Base-by-base conservation (phyloP, 1,140 invertebrate genomes). In the Babylonia areolata region DNA sequence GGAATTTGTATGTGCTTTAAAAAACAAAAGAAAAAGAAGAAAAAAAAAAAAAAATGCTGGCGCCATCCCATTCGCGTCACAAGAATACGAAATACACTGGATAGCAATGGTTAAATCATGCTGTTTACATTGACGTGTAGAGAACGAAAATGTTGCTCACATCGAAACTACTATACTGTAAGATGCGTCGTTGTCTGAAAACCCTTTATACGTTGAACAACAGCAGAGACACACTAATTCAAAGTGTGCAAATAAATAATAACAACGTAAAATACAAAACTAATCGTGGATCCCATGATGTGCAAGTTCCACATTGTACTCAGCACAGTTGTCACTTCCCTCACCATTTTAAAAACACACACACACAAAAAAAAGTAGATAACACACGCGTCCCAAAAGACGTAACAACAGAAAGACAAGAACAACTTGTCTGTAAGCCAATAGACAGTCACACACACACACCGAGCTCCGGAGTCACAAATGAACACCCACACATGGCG, bases 151-250 rank as follows among this genome's bases (percentile, higher is more conserved):
- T 35, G 71, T 73, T 37, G 33, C 75, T 77, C 75, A 77, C 75
- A 77, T 77, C 75, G 17, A 42, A 39, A 77, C 37, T 77, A 77
- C 58, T 64, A 64, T 23, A 28, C 6, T 37, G 31, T 77, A 77
- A 23, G 75, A 77, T 77, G 75, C 37, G 75, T 77, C 75, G 75
- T 77, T 77, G 75, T 77, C 33, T 77, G 35, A 23, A 77, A 77
- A 77, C 35, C 75, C 75, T 77, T 73, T 73, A 17, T 3, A 73
- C 71, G 9, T 6, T 9, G 6, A 69, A 12, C 23, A 69, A 12
- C 31, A 73, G 28, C 33, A 37, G 20, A 35, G 3, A 73, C 33
- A 37, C 31, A 73, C 28, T 35, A 28, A 11, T 6, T 17, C 23
- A 78, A 39, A n/a, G 35, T 78, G 35, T 39, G 40, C 40, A 39